A percentile compares a stretch with the other conserved stretches of the same genome.
Evolutionary conservation across 2,888 invertebrate species (phyloP).

Genomic region (Torymus auratus): DNA sequence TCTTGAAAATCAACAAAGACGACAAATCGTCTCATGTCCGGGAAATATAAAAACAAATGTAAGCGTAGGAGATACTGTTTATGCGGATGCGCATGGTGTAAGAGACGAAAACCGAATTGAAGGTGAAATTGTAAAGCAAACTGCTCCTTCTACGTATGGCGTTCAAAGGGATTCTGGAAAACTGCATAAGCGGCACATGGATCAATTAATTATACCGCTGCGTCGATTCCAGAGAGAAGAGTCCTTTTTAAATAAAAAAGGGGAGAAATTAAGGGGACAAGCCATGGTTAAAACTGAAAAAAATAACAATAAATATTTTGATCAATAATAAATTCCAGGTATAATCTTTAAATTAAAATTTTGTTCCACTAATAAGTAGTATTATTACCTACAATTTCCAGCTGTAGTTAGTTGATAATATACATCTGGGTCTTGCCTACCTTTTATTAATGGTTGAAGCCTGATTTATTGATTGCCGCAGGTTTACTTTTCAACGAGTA

Average conservation of each 20-base stretch:
- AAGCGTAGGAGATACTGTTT: constrained; percentile 29
- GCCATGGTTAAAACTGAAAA: no score
- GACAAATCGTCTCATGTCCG: constrained; percentile 40
- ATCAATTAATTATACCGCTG: constrained; percentile 48
- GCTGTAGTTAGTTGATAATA: no score
- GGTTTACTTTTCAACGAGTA: no score
- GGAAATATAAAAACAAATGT: constrained; percentile 30
- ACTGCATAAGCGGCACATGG: constrained; percentile 44
- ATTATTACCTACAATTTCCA: no score
- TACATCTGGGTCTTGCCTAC: no score
- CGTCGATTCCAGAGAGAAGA: constrained; percentile 37
- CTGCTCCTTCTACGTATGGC: constrained; percentile 45
- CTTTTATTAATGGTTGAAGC: no score
- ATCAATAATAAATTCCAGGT: no score
- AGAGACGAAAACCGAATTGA: constrained; percentile 32
- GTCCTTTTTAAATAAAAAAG: constrained; percentile 29
- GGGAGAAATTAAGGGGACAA: constrained; percentile 14
- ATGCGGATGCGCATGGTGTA: constrained; percentile 36
- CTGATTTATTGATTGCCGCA: no score
- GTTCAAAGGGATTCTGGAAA: constrained; percentile 38
- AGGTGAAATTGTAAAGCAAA: constrained; percentile 45
- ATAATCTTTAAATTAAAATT: no score
- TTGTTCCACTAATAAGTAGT: no score
- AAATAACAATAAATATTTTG: no score
- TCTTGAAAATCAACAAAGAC: constrained; percentile 43